A percentile compares a stretch with the other conserved stretches of the same genome.
phyloP scores from a whole-genome alignment of 2,113 vertebrate genomes.

The Coptodon rendalli region DNA sequence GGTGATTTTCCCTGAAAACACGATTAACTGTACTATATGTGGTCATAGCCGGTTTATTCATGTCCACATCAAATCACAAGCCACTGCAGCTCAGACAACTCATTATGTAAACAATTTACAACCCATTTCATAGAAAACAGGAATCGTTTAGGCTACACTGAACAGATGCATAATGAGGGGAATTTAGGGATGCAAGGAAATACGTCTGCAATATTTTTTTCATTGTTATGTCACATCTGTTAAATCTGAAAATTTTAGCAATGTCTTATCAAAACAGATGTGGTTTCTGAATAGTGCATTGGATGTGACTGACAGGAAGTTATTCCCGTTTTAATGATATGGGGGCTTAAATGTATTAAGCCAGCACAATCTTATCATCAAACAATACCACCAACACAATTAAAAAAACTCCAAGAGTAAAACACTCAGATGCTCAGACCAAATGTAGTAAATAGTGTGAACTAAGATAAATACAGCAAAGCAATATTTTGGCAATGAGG shows the following conservation, averaged over 20 bases:
- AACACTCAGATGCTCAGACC: background rate
- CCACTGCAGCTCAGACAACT: background rate
- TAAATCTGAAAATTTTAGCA: background rate
- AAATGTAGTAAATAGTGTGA: background rate
- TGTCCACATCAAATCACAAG: slow-evolving; percentile 13
- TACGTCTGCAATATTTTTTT: background rate
- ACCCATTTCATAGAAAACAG: background rate
- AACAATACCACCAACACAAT: background rate
- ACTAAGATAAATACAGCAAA: background rate
- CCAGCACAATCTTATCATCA: background rate
- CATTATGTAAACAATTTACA: slow-evolving; percentile 26
- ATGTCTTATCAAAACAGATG: background rate
- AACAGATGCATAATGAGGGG: background rate
- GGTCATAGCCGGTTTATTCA: background rate
- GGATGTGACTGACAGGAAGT: background rate
- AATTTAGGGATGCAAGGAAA: background rate
- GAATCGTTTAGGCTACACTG: background rate
- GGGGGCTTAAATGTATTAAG: background rate
- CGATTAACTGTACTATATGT: background rate
- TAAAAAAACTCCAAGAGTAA: background rate
- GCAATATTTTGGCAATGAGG: background rate
- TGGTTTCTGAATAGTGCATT: background rate
- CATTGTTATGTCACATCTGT: background rate
- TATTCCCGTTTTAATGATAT: background rate
- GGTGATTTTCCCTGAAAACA: background rate